phyloP scores from a whole-genome alignment of 2,113 vertebrate species.

The Patagioenas fasciata region DNA sequence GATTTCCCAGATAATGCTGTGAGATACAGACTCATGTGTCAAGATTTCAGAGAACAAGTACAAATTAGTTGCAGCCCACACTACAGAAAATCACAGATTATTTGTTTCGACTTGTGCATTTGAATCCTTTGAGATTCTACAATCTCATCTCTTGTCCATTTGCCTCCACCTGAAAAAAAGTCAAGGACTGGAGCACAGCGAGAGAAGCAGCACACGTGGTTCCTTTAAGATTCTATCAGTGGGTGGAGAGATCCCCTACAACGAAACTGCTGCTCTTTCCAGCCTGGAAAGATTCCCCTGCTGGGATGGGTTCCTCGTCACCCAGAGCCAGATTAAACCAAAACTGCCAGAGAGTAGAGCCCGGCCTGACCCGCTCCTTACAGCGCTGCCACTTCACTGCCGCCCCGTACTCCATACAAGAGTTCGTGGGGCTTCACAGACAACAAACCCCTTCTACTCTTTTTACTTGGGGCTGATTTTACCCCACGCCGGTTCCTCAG shows the following conservation, averaged over 20 bases:
- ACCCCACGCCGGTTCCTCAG: background rate
- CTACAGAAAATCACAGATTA: background rate
- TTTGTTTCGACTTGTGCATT: background rate
- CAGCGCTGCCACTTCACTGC: background rate
- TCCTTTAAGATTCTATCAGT: background rate
- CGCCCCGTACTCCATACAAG: fast-evolving
- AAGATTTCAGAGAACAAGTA: background rate
- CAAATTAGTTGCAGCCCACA: background rate
- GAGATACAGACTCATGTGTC: background rate
- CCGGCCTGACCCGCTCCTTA: background rate
- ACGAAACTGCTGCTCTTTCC: background rate
- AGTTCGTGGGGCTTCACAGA: background rate
- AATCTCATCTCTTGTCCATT: background rate
- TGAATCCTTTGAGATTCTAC: background rate
- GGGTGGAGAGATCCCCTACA: background rate
- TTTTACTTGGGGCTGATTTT: background rate
- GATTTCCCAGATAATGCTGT: background rate
- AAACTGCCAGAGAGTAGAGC: background rate
- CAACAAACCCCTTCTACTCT: background rate
- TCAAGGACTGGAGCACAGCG: background rate
- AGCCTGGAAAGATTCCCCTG: background rate
- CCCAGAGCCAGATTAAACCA: background rate
- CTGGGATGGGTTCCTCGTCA: background rate
- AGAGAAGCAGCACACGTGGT: background rate
- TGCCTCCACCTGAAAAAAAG: background rate